Conservation (phyloP, 2,888 invertebrate species). For the Eustalomyia histrio region DNA sequence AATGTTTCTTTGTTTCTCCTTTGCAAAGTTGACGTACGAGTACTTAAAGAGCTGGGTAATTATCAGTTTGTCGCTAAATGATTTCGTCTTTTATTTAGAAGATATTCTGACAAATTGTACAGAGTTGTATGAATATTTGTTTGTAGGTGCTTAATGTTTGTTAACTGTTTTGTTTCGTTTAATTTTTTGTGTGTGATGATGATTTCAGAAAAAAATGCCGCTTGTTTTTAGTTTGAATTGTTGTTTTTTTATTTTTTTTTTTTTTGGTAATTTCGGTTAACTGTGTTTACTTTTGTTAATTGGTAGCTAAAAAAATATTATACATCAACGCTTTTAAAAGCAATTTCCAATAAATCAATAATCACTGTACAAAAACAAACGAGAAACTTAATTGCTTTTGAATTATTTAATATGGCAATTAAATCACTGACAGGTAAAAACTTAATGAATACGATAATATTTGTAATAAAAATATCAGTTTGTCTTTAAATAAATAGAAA, state of each 20-base stretch:
- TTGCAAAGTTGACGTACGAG: not conserved
- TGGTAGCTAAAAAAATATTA: constrained; percentile 57
- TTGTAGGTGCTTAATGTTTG: not conserved
- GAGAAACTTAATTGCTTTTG: constrained; percentile 57
- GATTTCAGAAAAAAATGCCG: constrained; percentile 54
- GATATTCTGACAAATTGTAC: constrained; percentile 62
- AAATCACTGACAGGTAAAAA: constrained; percentile 30
- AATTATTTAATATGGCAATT: constrained; percentile 55
- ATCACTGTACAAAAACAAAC: constrained; percentile 38
- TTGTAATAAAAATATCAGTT: too few relatives aligned
- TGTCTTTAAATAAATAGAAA: too few relatives aligned
- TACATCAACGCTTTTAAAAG: constrained; percentile 63
- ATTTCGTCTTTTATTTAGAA: constrained; percentile 20
- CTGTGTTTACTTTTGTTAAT: constrained; percentile 62
- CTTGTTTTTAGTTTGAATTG: constrained; percentile 19
- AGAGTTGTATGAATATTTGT: not conserved
- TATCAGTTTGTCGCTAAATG: constrained; percentile 55
- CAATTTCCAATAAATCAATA: constrained; percentile 59
- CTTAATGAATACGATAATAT: not conserved
- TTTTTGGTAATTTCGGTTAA: constrained; percentile 49
- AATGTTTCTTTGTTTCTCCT: not conserved
- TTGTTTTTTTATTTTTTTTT: constrained; percentile 32
- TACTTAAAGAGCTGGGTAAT: constrained; percentile 34
- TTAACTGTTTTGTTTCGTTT: constrained; percentile 3
- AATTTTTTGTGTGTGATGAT: constrained; percentile 17